Conservation (phyloP, 2,113 vertebrate genomes). For the Orcinus orca region DNA sequence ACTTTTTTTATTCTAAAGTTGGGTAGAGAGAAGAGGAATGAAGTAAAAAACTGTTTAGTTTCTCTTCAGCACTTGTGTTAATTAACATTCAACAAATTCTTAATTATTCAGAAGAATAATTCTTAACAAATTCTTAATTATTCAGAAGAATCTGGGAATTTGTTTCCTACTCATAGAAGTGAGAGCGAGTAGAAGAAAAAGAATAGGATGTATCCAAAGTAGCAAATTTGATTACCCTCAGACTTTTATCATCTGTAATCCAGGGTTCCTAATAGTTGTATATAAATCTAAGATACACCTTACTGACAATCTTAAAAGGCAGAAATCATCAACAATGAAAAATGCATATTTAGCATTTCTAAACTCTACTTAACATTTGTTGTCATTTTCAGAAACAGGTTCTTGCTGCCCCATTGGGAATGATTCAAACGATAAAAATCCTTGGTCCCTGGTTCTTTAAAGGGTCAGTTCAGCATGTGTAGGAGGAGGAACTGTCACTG, state of each 20-base stretch:
- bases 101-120: not conserved
- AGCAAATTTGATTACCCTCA: not conserved
- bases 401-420: fast-evolving
- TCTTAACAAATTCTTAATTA: not conserved
- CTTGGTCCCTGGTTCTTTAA: not conserved
- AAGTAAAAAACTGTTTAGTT: not conserved
- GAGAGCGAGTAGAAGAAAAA: not conserved
- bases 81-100: not conserved
- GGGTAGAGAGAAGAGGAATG: not conserved
- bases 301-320: not conserved
- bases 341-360: not conserved
- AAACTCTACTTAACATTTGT: not conserved
- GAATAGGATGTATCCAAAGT: not conserved
- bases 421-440: not conserved
- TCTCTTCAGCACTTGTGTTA: not conserved
- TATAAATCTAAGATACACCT: not conserved
- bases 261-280: too few species aligned
- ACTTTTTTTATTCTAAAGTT: not conserved
- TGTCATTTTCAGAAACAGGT: not conserved
- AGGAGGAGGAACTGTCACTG: fast-evolving
- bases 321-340: not conserved
- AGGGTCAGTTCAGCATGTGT: fast-evolving
- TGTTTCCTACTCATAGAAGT: not conserved
- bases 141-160: not conserved
- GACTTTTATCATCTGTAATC: not conserved